phyloP scores from a whole-genome alignment of 2,888 invertebrate genomes.

The Drosophila paramelanica region DNA sequence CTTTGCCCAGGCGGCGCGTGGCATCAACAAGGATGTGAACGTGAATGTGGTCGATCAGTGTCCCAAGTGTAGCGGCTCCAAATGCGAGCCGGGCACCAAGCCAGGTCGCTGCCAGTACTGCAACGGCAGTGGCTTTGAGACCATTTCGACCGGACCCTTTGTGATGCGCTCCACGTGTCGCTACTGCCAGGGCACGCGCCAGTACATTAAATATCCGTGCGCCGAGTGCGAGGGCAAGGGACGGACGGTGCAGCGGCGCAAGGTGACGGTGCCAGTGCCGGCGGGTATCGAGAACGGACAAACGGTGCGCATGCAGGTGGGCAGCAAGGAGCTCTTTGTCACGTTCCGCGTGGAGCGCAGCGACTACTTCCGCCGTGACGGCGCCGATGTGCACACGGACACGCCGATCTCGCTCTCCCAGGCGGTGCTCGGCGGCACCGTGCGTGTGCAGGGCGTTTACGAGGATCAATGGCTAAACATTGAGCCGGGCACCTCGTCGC shows the following conservation, averaged over 20 bases:
- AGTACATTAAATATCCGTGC: constrained; percentile 96
- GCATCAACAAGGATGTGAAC: constrained; percentile 96
- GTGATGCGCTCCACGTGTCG: constrained; percentile 98
- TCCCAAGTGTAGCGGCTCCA: constrained; percentile 93
- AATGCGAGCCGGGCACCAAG: constrained; percentile 96
- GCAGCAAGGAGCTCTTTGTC: constrained; percentile 95
- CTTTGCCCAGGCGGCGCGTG: constrained; percentile 97
- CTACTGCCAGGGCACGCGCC: constrained; percentile 93
- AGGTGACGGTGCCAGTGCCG: constrained; percentile 96
- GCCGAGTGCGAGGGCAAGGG: constrained; percentile 97
- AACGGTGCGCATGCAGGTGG: constrained; percentile 96
- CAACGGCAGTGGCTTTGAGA: constrained; percentile 98
- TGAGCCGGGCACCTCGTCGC: constrained; percentile 96
- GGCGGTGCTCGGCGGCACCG: constrained; percentile 96
- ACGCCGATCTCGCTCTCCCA: constrained; percentile 95
- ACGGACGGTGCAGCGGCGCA: constrained; percentile 93
- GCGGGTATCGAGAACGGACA: constrained; percentile 99
- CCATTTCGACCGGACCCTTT: constrained; percentile 95
- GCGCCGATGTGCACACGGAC: constrained; percentile 98
- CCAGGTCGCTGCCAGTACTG: constrained; percentile 95
- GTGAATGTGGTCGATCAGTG: constrained; percentile 97
- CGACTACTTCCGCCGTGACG: constrained; percentile 95
- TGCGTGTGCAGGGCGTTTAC: constrained; percentile 96
- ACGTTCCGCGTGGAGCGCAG: constrained; percentile 95
- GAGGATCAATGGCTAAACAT: constrained; percentile 97